Evolutionary conservation across 1,140 invertebrate genomes (phyloP).

Genomic region (Heliconius congener): DNA sequence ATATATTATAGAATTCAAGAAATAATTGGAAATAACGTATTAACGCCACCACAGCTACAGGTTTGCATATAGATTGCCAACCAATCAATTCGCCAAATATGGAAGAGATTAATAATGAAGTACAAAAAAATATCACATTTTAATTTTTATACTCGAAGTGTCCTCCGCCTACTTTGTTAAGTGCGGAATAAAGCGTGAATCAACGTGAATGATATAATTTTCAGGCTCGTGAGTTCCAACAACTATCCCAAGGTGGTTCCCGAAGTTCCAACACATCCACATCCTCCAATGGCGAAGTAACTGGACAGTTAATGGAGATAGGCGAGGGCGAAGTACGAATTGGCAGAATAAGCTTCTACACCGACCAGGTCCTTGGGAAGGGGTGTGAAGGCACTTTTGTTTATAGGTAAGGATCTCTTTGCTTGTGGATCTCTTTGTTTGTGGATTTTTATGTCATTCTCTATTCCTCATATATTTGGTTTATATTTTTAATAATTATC

Average conservation of each 20-base stretch:
- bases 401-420: conserved; percentile 85
- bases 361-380: conserved; percentile 94
- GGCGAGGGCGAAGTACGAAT: conserved; percentile 89
- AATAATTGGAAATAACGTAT: too few relatives aligned
- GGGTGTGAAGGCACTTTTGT: conserved; percentile 99
- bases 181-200: too few relatives aligned
- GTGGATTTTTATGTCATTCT: not conserved
- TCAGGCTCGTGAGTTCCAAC: conserved; percentile 85
- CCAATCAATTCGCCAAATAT: too few relatives aligned
- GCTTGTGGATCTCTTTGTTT: not conserved
- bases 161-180: not conserved
- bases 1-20: too few relatives aligned
- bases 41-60: too few relatives aligned
- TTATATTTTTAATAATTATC: too few relatives aligned
- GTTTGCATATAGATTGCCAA: too few relatives aligned
- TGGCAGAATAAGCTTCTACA: conserved; percentile 95
- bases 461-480: too few relatives aligned
- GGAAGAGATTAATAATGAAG: too few relatives aligned
- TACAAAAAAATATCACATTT: too few relatives aligned
- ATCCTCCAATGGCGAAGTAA: conserved; percentile 73
- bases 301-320: conserved; percentile 83
- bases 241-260: conserved; percentile 85
- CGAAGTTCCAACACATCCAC: conserved; percentile 71
- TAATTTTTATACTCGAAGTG: not conserved
- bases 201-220: conserved; percentile 34